Percentiles rank a stretch among this genome's conserved stretches.
Conservation (phyloP, 1,140 invertebrate species). For the Hycleus phaleratus region DNA sequence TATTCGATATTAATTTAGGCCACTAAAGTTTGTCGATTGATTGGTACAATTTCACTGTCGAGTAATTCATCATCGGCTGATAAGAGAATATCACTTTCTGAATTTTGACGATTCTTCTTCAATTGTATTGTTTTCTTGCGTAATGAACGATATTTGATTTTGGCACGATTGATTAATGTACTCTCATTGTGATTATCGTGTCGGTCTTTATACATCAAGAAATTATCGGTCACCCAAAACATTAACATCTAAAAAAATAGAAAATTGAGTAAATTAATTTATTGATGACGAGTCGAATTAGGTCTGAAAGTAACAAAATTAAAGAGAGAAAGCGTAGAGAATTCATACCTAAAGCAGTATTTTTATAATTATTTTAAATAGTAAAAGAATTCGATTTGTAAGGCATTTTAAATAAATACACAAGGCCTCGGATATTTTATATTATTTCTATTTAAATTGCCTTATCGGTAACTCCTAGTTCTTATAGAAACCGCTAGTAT, state of each 20-base stretch:
- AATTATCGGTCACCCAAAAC: conserved; percentile 80
- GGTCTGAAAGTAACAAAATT: no score
- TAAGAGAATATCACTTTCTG: conserved; percentile 46
- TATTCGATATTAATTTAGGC: no score
- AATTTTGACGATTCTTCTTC: conserved; percentile 39
- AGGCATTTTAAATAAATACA: no score
- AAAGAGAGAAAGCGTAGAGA: no score
- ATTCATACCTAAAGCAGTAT: no score
- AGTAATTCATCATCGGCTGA: conserved; percentile 46
- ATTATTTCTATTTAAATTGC: no score
- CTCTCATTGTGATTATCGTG: conserved; percentile 28
- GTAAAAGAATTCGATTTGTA: no score
- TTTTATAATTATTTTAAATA: no score
- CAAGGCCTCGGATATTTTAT: no score
- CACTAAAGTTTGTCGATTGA: not conserved
- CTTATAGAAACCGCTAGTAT: no score
- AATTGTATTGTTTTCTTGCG: conserved; percentile 30
- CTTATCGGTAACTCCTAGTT: no score
- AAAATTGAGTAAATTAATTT: not conserved
- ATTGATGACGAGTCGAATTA: no score
- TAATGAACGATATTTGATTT: conserved; percentile 43
- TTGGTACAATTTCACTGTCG: conserved; percentile 20
- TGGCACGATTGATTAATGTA: conserved; percentile 39
- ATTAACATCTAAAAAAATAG: conserved; percentile 58
- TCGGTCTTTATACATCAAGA: conserved; percentile 54